These are phyloP conservation scores for Thunnus albacares DNA, from an alignment of 2,797 vertebrate genomes.

Conservation along the genomic window DNA sequence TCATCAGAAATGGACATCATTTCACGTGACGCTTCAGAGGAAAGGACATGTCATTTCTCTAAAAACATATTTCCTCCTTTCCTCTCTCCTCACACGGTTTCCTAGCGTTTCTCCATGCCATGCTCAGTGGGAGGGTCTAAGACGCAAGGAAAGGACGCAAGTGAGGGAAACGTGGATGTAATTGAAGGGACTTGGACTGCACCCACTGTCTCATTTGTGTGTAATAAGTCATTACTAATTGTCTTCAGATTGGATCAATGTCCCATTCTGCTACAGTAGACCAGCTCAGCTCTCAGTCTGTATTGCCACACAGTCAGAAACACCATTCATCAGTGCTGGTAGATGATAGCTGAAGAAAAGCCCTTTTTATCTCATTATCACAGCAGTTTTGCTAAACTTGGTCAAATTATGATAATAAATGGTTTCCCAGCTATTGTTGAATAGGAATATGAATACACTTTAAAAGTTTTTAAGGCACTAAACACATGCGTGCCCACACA, in stretches of 20 bases:
- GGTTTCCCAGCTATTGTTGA: constrained; percentile 5
- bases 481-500: neutral
- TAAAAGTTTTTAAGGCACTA: neutral
- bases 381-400: constrained; percentile 37
- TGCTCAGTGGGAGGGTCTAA: too few species aligned
- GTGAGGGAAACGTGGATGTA: too few species aligned
- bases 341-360: constrained; percentile 45
- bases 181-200: too few species aligned
- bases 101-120: too few species aligned
- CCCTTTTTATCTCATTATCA: constrained; percentile 42
- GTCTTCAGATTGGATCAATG: constrained; percentile 80
- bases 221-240: constrained; percentile 85
- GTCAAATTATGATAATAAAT: constrained; percentile 39
- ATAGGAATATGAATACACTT: neutral
- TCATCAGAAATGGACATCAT: too few species aligned
- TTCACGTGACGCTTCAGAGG: too few species aligned
- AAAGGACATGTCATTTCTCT: too few species aligned
- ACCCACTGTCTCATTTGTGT: constrained; percentile 66
- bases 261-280: constrained; percentile 56
- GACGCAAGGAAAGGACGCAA: too few species aligned
- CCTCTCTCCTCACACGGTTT: too few species aligned
- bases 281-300: constrained; percentile 51
- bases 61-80: too few species aligned
- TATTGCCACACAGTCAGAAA: constrained; percentile 30
- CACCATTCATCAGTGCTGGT: constrained; percentile 49